Conservation (phyloP, 2,797 vertebrate genomes). For the Alauda arvensis region DNA sequence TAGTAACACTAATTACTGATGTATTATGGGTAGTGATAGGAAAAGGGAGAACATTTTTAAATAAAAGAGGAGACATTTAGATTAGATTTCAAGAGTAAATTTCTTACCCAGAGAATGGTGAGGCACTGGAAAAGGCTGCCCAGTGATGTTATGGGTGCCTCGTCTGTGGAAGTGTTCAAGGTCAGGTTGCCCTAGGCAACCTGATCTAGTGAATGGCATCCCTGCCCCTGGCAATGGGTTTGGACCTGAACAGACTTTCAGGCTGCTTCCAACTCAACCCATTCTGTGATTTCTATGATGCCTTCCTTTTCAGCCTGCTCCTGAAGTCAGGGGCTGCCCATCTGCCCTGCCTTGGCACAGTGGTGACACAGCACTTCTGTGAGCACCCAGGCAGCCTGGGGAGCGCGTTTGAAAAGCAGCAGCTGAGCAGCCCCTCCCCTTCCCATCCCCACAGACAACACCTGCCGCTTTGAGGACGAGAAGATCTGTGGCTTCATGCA, state of each 20-base stretch:
- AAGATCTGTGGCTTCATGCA: slow-evolving; percentile 93
- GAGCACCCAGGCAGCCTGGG: background rate
- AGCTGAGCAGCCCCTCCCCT: background rate
- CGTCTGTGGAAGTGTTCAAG: background rate
- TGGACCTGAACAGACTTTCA: background rate
- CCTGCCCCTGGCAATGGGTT: background rate
- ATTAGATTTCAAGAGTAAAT: background rate
- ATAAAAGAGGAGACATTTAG: background rate
- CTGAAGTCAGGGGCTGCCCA: background rate
- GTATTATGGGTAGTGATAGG: background rate
- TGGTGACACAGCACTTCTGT: background rate
- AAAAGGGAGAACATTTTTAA: background rate
- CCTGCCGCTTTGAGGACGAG: slow-evolving; percentile 91
- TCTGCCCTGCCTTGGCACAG: background rate
- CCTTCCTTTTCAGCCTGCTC: background rate
- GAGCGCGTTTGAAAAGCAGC: background rate
- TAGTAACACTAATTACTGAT: background rate
- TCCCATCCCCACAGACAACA: slow-evolving; percentile 64
- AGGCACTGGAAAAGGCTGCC: background rate
- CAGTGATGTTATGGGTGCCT: background rate
- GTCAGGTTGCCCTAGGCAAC: background rate
- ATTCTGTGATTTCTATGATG: background rate
- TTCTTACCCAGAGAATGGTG: background rate
- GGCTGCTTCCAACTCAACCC: background rate
- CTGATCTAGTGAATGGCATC: background rate